Conservation (phyloP, 2,888 invertebrate genomes). For the Petrolisthes manimaculis region DNA sequence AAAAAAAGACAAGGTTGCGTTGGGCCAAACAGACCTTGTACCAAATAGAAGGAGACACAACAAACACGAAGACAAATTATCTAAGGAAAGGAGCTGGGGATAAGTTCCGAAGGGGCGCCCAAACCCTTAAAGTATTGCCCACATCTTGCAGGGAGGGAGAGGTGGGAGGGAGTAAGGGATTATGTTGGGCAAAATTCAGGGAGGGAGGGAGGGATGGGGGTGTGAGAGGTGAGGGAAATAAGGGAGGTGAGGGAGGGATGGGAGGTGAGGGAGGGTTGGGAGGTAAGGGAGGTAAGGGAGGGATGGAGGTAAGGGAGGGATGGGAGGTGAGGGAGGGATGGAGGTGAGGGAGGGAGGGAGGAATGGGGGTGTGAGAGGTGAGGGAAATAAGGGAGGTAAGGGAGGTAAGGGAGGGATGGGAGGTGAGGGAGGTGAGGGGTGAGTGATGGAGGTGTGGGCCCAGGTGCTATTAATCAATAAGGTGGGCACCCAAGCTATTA, state of each 20-base stretch:
- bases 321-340: not conserved
- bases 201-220: not conserved
- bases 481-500: conserved; percentile 57
- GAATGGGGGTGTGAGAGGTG: not conserved
- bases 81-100: too few species aligned
- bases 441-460: conserved; percentile 51
- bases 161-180: too few species aligned
- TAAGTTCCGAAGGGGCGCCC: too few species aligned
- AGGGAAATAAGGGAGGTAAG: not conserved
- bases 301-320: not conserved
- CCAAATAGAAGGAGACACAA: too few species aligned
- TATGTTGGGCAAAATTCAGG: too few species aligned
- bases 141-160: too few species aligned
- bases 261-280: too few species aligned
- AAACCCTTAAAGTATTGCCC: too few species aligned
- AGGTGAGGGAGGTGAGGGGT: conserved; percentile 34
- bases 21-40: too few species aligned
- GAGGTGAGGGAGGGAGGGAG: too few species aligned
- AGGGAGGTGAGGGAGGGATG: not conserved
- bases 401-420: not conserved
- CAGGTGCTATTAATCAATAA: conserved; percentile 59
- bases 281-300: not conserved
- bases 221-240: not conserved
- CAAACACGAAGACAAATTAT: too few species aligned
- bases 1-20: too few species aligned